Conservation (phyloP, 2,113 vertebrate genomes). For the Odontesthes bonariensis region DNA sequence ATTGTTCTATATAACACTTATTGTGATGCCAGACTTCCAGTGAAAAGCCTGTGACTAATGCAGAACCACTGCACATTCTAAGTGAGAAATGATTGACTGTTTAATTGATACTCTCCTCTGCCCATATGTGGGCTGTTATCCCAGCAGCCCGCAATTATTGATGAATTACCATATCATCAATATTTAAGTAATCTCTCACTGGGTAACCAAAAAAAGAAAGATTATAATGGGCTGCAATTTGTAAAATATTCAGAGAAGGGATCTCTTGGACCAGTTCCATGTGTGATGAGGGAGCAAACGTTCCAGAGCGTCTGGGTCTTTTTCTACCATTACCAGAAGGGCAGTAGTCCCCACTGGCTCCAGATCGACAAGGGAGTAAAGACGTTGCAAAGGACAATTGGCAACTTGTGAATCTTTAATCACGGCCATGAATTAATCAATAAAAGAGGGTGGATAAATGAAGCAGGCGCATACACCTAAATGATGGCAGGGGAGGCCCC, state of each 20-base stretch:
- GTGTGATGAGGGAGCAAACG: constrained; percentile 48
- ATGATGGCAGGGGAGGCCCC: constrained; percentile 66
- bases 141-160: constrained; percentile 62
- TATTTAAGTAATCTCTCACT: constrained; percentile 63
- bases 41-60: constrained; percentile 19
- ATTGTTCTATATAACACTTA: constrained; percentile 21
- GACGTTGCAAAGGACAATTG: constrained; percentile 78
- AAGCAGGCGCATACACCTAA: constrained; percentile 62
- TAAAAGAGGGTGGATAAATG: constrained; percentile 73
- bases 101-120: constrained; percentile 64
- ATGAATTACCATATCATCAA: constrained; percentile 75
- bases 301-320: constrained; percentile 27
- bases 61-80: constrained; percentile 15
- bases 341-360: constrained; percentile 62
- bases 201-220: constrained; percentile 46
- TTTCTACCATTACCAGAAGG: constrained; percentile 61
- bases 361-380: constrained; percentile 68
- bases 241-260: constrained; percentile 60
- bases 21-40: constrained; percentile 17
- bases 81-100: constrained; percentile 61
- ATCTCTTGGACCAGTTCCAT: constrained; percentile 30
- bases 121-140: constrained; percentile 52
- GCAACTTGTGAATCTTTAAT: constrained; percentile 81
- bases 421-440: constrained; percentile 81
- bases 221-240: constrained; percentile 63